These are phyloP conservation scores for Dendronephthya gigantea DNA, from an alignment of 64 coral and sea anemone species.

Conservation along the genomic window DNA sequence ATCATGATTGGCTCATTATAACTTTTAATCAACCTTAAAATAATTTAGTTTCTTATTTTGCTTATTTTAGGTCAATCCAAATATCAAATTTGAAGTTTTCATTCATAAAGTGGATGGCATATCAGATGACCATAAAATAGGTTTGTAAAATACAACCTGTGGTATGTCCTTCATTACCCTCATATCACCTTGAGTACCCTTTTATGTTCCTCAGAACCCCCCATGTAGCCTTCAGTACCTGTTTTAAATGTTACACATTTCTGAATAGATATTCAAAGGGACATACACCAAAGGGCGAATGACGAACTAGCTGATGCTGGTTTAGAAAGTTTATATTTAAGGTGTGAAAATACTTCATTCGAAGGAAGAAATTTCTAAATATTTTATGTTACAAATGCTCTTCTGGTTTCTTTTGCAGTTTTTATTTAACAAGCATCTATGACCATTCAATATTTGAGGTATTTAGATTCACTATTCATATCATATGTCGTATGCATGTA, in stretches of 20 bases:
- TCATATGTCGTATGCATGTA: neutral
- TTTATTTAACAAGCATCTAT: slow-evolving; percentile 99
- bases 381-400: neutral
- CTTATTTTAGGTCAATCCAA: slow-evolving; percentile 67
- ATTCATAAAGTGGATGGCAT: slow-evolving; percentile 99
- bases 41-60: neutral
- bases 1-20: too few relatives aligned
- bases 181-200: too few relatives aligned
- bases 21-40: too few relatives aligned
- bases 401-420: slow-evolving; percentile 45
- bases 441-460: slow-evolving; percentile 99
- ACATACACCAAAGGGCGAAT: slow-evolving; percentile 93
- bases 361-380: too few relatives aligned
- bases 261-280: slow-evolving; percentile 71
- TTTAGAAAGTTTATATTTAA: slow-evolving; percentile 71
- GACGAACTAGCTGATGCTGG: slow-evolving; percentile 95
- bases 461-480: neutral
- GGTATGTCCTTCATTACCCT: neutral
- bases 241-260: too few relatives aligned
- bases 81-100: slow-evolving; percentile 99
- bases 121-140: slow-evolving; percentile 99
- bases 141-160: slow-evolving; percentile 24
- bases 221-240: too few relatives aligned
- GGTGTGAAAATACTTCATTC: slow-evolving; percentile 25
- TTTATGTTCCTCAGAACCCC: too few relatives aligned